phyloP scores from a whole-genome alignment of 2,888 invertebrate species.

The Schizotus pectinicornis region DNA sequence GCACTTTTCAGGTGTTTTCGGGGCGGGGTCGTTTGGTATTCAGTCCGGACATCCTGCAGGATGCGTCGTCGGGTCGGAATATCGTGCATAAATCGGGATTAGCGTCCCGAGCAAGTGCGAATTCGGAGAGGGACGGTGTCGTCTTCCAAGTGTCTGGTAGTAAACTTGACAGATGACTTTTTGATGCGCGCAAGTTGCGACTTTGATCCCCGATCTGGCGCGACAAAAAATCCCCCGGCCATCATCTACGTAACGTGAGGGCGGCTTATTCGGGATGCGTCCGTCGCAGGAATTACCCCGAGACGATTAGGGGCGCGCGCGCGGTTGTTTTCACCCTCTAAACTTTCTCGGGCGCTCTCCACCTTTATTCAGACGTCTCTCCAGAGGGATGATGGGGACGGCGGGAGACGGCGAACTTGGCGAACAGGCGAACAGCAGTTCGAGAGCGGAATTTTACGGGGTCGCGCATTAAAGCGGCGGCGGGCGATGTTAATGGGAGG shows the following conservation, averaged over 20 bases:
- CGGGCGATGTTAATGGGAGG: too few relatives aligned
- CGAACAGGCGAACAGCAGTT: too few relatives aligned
- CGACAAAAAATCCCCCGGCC: constrained; percentile 3
- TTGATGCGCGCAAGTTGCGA: constrained; percentile 16
- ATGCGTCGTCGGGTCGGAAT: constrained; percentile 13
- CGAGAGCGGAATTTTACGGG: too few relatives aligned
- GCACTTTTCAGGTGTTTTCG: too few relatives aligned
- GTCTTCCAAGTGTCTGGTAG: not conserved
- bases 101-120: constrained; percentile 17
- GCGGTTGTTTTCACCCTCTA: too few relatives aligned
- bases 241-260: constrained; percentile 19
- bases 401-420: too few relatives aligned
- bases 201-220: constrained; percentile 5
- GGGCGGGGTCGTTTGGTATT: not conserved
- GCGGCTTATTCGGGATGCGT: not conserved
- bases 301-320: too few relatives aligned
- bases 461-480: too few relatives aligned
- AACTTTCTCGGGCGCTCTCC: too few relatives aligned
- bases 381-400: too few relatives aligned
- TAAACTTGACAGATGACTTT: constrained; percentile 21
- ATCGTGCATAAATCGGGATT: constrained; percentile 22
- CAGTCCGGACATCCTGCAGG: not conserved
- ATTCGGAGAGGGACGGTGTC: constrained; percentile 6
- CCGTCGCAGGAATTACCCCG: too few relatives aligned
- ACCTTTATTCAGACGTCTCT: too few relatives aligned